A percentile compares a stretch with the other conserved stretches of the same genome.
Conservation (phyloP, 2,888 invertebrate species). For the Polietes domitor region DNA sequence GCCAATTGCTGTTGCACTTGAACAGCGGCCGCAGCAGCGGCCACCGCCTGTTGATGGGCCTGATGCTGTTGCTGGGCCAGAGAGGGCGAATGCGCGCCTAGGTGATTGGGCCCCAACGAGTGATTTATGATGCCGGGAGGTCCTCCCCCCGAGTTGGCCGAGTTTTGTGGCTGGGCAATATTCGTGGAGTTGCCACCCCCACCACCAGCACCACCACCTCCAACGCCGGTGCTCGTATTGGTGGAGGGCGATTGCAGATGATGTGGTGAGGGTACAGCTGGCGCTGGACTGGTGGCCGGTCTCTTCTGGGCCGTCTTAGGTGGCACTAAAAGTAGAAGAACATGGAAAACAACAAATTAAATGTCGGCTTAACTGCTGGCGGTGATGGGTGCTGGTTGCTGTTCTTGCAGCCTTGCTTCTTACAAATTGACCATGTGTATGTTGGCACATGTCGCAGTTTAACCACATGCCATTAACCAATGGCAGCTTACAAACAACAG, state of each 20-base stretch:
- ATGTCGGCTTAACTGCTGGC: not conserved
- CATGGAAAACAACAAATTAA: conserved; percentile 17
- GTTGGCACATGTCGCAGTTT: conserved; percentile 4
- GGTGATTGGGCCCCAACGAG: conserved; percentile 76
- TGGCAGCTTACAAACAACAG: conserved; percentile 2
- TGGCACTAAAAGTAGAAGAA: conserved; percentile 76
- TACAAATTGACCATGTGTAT: not conserved
- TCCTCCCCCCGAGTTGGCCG: conserved; percentile 56
- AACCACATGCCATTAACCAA: conserved; percentile 34
- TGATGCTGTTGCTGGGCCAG: conserved; percentile 74
- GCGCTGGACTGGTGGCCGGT: conserved; percentile 80
- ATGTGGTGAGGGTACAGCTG: conserved; percentile 78
- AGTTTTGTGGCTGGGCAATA: conserved; percentile 68
- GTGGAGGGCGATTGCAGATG: conserved; percentile 78
- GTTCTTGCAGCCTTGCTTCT: too few relatives aligned
- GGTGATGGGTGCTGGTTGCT: too few relatives aligned
- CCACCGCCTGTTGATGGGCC: conserved; percentile 76
- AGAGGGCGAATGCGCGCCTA: conserved; percentile 77
- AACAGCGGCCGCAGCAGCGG: conserved; percentile 75
- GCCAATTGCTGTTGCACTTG: conserved; percentile 75
- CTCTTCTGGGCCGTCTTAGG: conserved; percentile 80
- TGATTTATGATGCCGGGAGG: conserved; percentile 73
- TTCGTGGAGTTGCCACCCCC: conserved; percentile 52
- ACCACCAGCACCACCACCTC: conserved; percentile 46
- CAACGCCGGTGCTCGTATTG: conserved; percentile 67